Evolutionary conservation across 92 coral and sea anemone species (phyloP), one percentile per base, ranked within the genome.

Genomic region (Palythoa grandis): DNA sequence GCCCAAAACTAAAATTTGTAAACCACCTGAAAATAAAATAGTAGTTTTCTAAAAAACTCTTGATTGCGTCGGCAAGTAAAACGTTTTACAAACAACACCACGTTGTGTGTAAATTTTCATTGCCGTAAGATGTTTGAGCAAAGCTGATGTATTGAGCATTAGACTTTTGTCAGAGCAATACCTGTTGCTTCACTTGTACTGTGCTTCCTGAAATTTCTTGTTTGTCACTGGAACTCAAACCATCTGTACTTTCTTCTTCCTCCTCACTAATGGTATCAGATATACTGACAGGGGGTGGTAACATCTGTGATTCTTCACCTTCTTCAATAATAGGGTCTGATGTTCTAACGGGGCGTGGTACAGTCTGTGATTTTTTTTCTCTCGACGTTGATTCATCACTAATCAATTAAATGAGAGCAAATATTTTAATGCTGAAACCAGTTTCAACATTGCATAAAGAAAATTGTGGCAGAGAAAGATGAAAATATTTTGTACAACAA

Each of bases 331-430:
- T 61, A 7, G 68, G 22, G 20, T 61, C 68, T 61, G 68, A 61
- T 61, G 20, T 16, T 20, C 25, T 61, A 19, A 61, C 68, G 2
- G 68, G 23, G 68, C 23, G 20, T 16, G 24, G 68, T 0, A 61
- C 8, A 61, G 23, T 60, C 17, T 58, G 70, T 78, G 43, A 7
- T 17, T 74, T 60, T 74, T 74, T 35, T 0, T 25, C 61, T 19
- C 74, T 47, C 19, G 84, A 63, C n/a, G 65, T 39, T 79, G 84
- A 66, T 79, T 79, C 74, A n/a, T 79, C 84, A 20, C 84, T 79
- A 65, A 69, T 5, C 6, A 43, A 43, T 43, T 43, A 43, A 43
- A 43, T 43, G 35, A 43, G 7, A 43, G 50, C 7, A 8, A 43
- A 29, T 29, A 29, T 29, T 29, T 29, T 29, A 29, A 29, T 29